Evolutionary conservation across 2,113 vertebrate genomes (phyloP), one percentile per base, ranked within the genome.

Genomic region (Onychostoma macrolepis): DNA sequence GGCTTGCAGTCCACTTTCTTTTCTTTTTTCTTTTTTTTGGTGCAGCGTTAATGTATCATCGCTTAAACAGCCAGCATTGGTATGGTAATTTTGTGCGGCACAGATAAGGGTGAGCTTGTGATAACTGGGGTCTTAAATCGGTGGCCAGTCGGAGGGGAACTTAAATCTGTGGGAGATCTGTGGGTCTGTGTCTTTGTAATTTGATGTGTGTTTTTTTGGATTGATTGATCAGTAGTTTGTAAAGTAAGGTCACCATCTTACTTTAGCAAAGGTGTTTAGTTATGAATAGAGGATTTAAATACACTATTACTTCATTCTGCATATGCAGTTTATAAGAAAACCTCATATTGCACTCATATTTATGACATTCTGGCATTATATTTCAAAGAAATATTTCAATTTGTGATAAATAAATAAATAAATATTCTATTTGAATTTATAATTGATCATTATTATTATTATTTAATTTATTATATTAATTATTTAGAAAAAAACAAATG

Each of bases 21-120:
- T 76, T n/a, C n/a, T 36, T 36, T 36, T 36, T 36, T 3, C 43
- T 76, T 81, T 92, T 90, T 90, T 92, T 93, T 93, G 87, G 50
- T n/a, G 85, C 82, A 53, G 43, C 17, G 26, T 76, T 87, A 53
- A 83, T 81, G 65, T 79, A 85, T 79, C 88, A 79, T 79, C 41
- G 24, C 79, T 85, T 93, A 94, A 95, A 95, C 95, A 94, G 95
- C 96, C 95, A 92, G 92, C 94, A 95, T 95, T 95, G 96, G 94
- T 94, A 96, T 95, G 94, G 95, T 96, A 95, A 96, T 96, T 96
- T 96, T 95, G 96, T 95, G 95, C 94, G 94, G 95, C 95, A 95
- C 96, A 96, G 95, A 96, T 96, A 96, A 96, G 95, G 28, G 43
- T 36, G 56, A 81, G 79, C 56, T 26, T 7, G 26, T 83, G 81